Base-by-base conservation (phyloP, 2,888 invertebrate species). In the Trichopria drosophilae region DNA sequence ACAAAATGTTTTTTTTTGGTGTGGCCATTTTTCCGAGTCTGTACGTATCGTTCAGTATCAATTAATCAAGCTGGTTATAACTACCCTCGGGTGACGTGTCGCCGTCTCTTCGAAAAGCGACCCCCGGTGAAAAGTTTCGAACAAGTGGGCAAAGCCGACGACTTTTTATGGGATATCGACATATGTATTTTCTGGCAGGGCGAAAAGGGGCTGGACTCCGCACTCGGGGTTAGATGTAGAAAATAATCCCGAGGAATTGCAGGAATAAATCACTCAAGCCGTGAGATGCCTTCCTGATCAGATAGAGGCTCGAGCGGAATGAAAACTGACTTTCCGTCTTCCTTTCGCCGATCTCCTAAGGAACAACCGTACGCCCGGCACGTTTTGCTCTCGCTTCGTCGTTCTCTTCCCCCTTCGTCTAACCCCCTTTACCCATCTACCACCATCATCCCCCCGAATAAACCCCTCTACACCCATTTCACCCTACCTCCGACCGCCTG, bases 191-290 rank as follows among this genome's bases (percentile, higher is more conserved):
- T n/a, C 12, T 6, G 29, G 29, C 20, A 32, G 53, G 37, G 24
- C 26, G 20, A 31, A 36, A 20, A 19, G 16, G 22, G 3, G 28
- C 22, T 26, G 9, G 36, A 16, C 40, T 36, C 4, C 9, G 26
- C 16, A 36, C n/a, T 23, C 12, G 35, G 32, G 57, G 55, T 53
- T 45, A 60, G 55, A 61, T 42, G 26, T 63, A 64, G 60, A 65
- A 59, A 65, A 66, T 62, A 67, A 66, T 66, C 62, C 61, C 41
- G 49, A 61, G 64, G 60, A 64, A 66, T 64, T 60, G 61, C 60
- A 56, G 60, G 59, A 63, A 67, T 67, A 66, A 65, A 67, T 65
- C 62, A 66, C 52, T 53, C 57, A 58, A 55, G 51, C 58, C 65
- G 64, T 63, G 61, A 63, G 62, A 59, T 55, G 63, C 59, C 60